Evolutionary conservation across 2,113 vertebrate species (phyloP).

Genomic region (Diphyllodes magnificus): DNA sequence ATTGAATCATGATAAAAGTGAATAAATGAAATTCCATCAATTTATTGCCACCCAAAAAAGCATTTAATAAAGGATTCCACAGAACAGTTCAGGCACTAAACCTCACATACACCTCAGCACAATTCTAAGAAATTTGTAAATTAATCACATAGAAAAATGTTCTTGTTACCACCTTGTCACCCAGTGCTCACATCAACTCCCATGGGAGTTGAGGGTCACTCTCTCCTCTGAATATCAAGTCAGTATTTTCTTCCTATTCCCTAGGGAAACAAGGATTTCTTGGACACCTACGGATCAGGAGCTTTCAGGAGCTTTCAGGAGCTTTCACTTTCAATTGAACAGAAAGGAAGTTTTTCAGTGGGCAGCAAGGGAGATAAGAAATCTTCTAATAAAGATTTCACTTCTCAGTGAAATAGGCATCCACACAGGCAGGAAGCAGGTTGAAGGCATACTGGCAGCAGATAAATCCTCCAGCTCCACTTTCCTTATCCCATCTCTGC

Average conservation of each 20-base stretch:
- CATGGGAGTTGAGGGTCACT: background rate
- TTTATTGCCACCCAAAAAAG: background rate
- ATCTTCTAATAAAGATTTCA: constrained; percentile 25
- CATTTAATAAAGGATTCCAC: background rate
- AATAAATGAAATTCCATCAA: background rate
- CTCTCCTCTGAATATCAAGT: background rate
- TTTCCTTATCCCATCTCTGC: background rate
- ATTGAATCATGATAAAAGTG: background rate
- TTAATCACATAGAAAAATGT: background rate
- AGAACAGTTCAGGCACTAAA: background rate
- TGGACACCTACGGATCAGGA: background rate
- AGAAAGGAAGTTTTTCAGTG: background rate
- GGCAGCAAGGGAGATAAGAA: constrained; percentile 21
- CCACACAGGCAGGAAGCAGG: background rate
- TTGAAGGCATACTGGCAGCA: constrained; percentile 30
- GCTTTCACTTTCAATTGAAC: background rate
- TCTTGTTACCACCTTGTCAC: background rate
- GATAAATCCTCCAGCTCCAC: background rate
- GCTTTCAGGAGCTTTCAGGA: background rate
- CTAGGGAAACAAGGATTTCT: background rate
- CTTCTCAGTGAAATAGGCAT: background rate
- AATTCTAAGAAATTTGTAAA: background rate
- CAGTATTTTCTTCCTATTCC: background rate
- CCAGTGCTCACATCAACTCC: background rate
- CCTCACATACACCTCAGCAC: background rate